phyloP scores from a whole-genome alignment of 2,113 vertebrate genomes.

The Myotis davidii region DNA sequence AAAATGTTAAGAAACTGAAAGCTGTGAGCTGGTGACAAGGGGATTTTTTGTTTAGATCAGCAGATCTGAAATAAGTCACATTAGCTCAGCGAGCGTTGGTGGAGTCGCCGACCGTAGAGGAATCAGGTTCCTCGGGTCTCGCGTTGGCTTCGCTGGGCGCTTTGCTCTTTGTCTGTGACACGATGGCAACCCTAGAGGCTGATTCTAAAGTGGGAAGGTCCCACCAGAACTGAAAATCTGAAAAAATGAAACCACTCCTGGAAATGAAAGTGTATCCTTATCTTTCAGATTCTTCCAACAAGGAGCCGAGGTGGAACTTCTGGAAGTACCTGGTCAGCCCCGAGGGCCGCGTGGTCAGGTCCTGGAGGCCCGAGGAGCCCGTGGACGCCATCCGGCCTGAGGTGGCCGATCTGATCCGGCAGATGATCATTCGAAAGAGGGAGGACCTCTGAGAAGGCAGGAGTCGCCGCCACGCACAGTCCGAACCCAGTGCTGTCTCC shows the following conservation, averaged over 20 bases:
- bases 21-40: neutral
- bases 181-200: neutral
- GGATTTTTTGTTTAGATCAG: neutral
- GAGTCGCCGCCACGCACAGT: neutral
- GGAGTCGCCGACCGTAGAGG: neutral
- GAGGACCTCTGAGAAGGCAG: slow-evolving; percentile 91
- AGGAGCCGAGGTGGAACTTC: slow-evolving; percentile 97
- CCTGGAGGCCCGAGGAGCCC: slow-evolving; percentile 92
- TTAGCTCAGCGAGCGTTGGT: neutral
- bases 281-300: slow-evolving; percentile 92
- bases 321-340: slow-evolving; percentile 97
- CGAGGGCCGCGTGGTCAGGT: slow-evolving; percentile 93
- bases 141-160: neutral
- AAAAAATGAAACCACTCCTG: slow-evolving; percentile 24
- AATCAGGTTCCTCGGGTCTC: neutral
- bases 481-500: neutral
- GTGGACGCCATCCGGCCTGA: slow-evolving; percentile 90
- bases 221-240: slow-evolving; percentile 12
- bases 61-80: neutral
- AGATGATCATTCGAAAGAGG: slow-evolving; percentile 95
- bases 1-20: neutral
- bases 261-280: slow-evolving; percentile 45
- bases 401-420: slow-evolving; percentile 87
- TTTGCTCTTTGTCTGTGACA: neutral
- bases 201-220: neutral